Conservation (phyloP, 2,888 invertebrate species). For the Lycaena phlaeas region DNA sequence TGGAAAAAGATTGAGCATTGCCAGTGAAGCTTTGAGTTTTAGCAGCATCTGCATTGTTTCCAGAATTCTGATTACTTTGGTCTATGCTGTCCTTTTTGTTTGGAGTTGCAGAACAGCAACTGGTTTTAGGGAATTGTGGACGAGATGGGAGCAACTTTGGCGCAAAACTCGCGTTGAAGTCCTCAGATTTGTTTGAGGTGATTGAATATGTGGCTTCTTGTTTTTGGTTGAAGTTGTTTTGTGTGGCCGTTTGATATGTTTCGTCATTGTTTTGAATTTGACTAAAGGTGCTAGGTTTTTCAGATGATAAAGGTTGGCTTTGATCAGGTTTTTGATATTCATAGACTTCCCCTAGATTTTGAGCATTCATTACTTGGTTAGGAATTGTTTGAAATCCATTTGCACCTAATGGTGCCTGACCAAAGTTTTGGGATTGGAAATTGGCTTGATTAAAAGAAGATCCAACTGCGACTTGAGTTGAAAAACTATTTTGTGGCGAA, state of each 20-base stretch:
- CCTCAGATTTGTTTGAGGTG: too few relatives aligned
- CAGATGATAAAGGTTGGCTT: constrained; percentile 7
- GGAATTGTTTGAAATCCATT: neutral
- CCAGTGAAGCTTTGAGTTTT: constrained; percentile 9
- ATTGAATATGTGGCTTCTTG: neutral
- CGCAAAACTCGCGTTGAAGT: too few relatives aligned
- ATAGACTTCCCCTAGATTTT: constrained; percentile 12
- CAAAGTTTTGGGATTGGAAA: neutral
- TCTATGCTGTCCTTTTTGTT: neutral
- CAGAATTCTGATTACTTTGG: neutral
- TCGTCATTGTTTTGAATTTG: too few relatives aligned
- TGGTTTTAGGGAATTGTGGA: neutral
- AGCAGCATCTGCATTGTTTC: neutral
- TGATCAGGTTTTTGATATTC: constrained; percentile 19
- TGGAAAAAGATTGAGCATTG: constrained; percentile 25
- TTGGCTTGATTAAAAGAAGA: neutral
- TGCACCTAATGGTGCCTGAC: neutral
- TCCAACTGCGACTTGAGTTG: neutral
- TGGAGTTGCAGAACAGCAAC: neutral
- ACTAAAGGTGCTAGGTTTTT: too few relatives aligned
- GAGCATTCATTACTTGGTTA: neutral
- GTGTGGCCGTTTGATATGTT: too few relatives aligned
- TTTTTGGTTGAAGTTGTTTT: too few relatives aligned
- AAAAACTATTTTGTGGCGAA: constrained; percentile 16
- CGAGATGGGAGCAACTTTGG: neutral